A percentile compares a stretch with the other conserved stretches of the same genome.
Conservation (phyloP, 1,140 invertebrate genomes). For the Carposina sasakii region DNA sequence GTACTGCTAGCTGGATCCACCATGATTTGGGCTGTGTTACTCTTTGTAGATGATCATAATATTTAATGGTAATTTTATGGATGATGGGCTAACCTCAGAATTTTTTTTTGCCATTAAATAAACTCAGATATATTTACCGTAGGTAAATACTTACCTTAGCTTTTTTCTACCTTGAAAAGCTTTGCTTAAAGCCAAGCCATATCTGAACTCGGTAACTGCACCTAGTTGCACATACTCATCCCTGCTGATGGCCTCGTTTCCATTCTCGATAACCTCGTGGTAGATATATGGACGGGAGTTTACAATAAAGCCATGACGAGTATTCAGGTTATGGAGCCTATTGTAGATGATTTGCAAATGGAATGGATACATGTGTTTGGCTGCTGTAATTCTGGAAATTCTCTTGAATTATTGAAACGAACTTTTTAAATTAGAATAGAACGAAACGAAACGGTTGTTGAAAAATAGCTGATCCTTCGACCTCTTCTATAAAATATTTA, state of each 20-base stretch:
- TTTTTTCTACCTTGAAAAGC: slow-evolving; percentile 47
- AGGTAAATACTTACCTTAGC: slow-evolving; percentile 44
- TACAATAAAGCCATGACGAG: slow-evolving; percentile 67
- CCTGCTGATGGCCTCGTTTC: slow-evolving; percentile 51
- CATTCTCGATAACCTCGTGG: slow-evolving; percentile 86
- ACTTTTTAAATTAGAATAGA: no score
- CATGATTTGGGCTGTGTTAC: no score
- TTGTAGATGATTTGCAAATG: slow-evolving; percentile 65
- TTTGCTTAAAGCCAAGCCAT: slow-evolving; percentile 64
- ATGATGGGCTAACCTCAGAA: no score
- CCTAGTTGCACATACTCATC: slow-evolving; percentile 77
- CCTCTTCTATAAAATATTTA: no score
- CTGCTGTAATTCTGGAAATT: slow-evolving; percentile 75
- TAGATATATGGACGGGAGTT: slow-evolving; percentile 76
- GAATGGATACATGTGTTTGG: slow-evolving; percentile 82
- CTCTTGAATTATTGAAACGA: no score
- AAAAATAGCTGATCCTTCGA: no score
- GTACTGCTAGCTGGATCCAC: no score
- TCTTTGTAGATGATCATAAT: no score
- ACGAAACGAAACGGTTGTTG: no score
- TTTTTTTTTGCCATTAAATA: no score
- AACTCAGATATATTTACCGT: no score
- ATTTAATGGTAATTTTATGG: no score
- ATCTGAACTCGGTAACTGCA: slow-evolving; percentile 83
- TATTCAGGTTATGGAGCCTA: slow-evolving; percentile 73